Percentiles rank a stretch among this genome's conserved stretches.
Conservation (phyloP, 2,888 invertebrate species). For the Sminthurides aquaticus region DNA sequence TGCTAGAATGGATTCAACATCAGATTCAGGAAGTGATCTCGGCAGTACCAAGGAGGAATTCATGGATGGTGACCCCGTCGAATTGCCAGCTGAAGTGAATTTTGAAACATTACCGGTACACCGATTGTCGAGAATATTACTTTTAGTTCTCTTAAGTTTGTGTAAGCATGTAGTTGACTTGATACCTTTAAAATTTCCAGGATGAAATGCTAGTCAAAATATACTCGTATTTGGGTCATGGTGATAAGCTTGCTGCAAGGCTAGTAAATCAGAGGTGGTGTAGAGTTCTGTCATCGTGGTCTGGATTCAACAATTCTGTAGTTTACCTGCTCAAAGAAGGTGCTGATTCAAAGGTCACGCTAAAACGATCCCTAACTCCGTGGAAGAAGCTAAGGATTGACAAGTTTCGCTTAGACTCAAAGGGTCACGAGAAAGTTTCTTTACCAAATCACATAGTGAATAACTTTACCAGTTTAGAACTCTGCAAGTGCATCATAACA, state of each 20-base stretch:
- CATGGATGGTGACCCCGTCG: too few species aligned
- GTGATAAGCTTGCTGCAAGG: constrained; percentile 20
- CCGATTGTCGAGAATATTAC: too few species aligned
- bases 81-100: too few species aligned
- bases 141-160: too few species aligned
- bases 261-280: constrained; percentile 20
- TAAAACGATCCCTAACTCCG: constrained; percentile 16
- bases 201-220: constrained; percentile 26
- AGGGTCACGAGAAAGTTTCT: constrained; percentile 10
- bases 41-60: too few species aligned
- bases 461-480: constrained; percentile 15
- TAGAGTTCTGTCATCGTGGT: constrained; percentile 18
- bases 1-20: too few species aligned
- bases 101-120: too few species aligned
- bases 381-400: constrained; percentile 25
- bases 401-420: constrained; percentile 21
- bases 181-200: too few species aligned
- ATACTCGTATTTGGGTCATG: constrained; percentile 24
- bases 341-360: constrained; percentile 19
- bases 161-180: too few species aligned
- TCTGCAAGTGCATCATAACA: constrained; percentile 24
- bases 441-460: constrained; percentile 13
- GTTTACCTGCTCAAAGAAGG: constrained; percentile 22
- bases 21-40: too few species aligned
- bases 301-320: constrained; percentile 23